A percentile compares a stretch with the other conserved stretches of the same genome.
phyloP scores from a whole-genome alignment of 2,113 vertebrate genomes.

The Cyphotilapia sp. region DNA sequence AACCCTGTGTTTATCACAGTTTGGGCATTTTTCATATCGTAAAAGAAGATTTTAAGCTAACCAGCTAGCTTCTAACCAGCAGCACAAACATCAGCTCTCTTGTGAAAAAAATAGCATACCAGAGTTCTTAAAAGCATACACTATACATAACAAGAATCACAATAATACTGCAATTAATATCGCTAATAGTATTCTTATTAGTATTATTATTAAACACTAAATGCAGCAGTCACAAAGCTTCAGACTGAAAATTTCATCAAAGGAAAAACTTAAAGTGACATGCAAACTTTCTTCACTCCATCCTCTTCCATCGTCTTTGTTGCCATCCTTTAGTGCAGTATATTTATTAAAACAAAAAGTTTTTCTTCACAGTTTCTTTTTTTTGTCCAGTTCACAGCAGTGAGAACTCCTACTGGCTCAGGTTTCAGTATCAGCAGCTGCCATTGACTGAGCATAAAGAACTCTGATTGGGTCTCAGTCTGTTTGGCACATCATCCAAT shows the following conservation, averaged over 20 bases:
- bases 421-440: constrained; percentile 46
- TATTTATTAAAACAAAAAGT: background rate
- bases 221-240: constrained; percentile 29
- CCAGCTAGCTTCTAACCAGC: background rate
- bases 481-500: constrained; percentile 43
- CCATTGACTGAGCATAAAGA: constrained; percentile 22
- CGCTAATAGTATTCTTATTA: constrained; percentile 45
- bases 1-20: background rate
- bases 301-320: background rate
- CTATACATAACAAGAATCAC: constrained; percentile 54
- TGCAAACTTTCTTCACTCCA: constrained; percentile 25
- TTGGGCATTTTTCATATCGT: background rate
- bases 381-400: background rate
- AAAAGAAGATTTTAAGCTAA: constrained; percentile 1
- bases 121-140: constrained; percentile 41
- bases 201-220: constrained; percentile 46
- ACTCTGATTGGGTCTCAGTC: constrained; percentile 28
- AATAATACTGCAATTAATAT: constrained; percentile 48
- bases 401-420: constrained; percentile 41
- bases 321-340: constrained; percentile 14
- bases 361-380: constrained; percentile 36
- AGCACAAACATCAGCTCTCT: background rate
- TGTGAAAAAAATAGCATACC: constrained; percentile 31
- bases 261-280: constrained; percentile 45
- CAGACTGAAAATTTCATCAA: constrained; percentile 34